These are phyloP conservation scores for Hypocryptadius cinnamomeus DNA, from an alignment of 2,113 vertebrate genomes.

Conservation along the genomic window DNA sequence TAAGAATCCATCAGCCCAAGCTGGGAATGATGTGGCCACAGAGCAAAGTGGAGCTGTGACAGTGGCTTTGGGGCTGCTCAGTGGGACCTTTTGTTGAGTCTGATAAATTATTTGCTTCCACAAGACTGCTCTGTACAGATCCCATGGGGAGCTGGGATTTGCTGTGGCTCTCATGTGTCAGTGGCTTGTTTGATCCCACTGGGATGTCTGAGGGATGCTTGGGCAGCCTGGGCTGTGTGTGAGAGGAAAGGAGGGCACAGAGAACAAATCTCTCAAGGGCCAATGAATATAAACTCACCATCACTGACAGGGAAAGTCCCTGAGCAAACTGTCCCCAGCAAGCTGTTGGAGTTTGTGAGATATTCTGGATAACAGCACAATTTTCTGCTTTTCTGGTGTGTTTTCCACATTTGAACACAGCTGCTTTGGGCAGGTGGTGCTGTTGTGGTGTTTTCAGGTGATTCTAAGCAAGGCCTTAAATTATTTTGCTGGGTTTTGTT, in stretches of 20 bases:
- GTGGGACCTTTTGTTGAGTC: neutral
- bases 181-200: neutral
- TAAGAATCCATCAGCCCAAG: constrained; percentile 50
- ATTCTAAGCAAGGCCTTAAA: neutral
- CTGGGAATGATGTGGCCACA: neutral
- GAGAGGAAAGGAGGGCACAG: neutral
- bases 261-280: neutral
- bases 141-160: neutral
- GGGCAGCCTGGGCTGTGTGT: neutral
- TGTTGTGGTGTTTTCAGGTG: neutral
- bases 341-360: neutral
- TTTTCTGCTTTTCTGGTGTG: neutral
- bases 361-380: neutral
- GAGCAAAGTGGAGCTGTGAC: constrained; percentile 16
- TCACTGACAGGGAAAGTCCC: neutral
- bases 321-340: neutral
- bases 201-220: neutral
- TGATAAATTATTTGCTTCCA: constrained; percentile 1
- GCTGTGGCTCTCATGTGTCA: neutral
- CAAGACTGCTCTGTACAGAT: neutral
- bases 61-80: neutral
- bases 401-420: neutral
- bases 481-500: neutral
- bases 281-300: neutral
- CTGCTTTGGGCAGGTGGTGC: neutral